Percentiles rank a stretch among this genome's conserved stretches.
phyloP scores from a whole-genome alignment of 2,888 invertebrate genomes.

The Sclerodermus sp. region DNA sequence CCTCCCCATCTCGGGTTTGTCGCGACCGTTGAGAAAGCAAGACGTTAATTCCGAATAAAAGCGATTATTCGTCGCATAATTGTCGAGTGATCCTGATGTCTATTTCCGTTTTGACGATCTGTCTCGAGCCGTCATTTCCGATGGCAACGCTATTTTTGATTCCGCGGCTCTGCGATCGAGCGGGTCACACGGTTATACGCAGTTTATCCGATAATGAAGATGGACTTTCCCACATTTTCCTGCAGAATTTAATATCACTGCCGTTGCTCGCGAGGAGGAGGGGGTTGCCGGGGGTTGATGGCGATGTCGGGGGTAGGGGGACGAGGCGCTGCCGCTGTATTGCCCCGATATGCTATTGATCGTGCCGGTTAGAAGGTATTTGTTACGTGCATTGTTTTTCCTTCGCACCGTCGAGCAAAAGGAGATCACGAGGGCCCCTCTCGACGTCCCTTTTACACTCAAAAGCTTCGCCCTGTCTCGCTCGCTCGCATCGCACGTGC shows the following conservation, averaged over 20 bases:
- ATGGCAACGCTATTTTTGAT: slow-evolving; percentile 42
- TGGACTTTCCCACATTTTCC: slow-evolving; percentile 41
- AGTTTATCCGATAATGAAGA: slow-evolving; percentile 47
- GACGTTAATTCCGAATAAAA: no score
- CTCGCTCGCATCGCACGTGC: slow-evolving; percentile 16
- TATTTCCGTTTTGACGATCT: slow-evolving; percentile 33
- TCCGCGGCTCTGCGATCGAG: slow-evolving; percentile 35
- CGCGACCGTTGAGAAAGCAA: no score
- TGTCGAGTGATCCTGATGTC: slow-evolving; percentile 4
- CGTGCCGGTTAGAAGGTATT: slow-evolving; percentile 31
- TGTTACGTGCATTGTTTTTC: slow-evolving; percentile 39
- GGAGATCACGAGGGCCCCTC: slow-evolving; percentile 31
- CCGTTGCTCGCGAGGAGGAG: neutral
- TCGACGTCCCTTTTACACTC: slow-evolving; percentile 29
- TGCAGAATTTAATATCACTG: slow-evolving; percentile 39
- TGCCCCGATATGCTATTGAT: slow-evolving; percentile 31
- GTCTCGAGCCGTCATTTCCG: slow-evolving; percentile 29
- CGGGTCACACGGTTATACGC: slow-evolving; percentile 44
- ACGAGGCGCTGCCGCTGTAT: slow-evolving; percentile 11
- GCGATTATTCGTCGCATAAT: no score
- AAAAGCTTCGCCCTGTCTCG: neutral
- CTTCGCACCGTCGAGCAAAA: slow-evolving; percentile 48
- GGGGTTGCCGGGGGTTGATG: neutral
- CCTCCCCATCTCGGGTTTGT: no score
- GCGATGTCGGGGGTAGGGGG: neutral